These are phyloP conservation scores for Cisticola juncidis DNA, from an alignment of 2,113 vertebrate species.

Conservation along the genomic window DNA sequence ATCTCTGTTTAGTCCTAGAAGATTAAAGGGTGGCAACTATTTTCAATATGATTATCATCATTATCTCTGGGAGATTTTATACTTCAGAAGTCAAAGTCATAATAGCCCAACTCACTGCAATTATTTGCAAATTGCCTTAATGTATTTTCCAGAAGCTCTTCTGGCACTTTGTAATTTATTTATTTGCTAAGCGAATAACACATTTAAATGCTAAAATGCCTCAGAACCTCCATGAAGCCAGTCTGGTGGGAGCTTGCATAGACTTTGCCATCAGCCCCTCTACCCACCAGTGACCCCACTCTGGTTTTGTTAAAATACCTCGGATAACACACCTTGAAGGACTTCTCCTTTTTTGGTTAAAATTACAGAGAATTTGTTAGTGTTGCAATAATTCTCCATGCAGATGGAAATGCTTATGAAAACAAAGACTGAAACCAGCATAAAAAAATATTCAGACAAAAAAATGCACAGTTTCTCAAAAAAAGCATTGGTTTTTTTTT, in stretches of 20 bases:
- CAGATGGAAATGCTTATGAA: not conserved
- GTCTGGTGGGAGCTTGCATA: not conserved
- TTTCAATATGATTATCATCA: slow-evolving; percentile 64
- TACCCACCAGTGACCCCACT: no score
- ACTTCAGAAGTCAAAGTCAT: slow-evolving; percentile 64
- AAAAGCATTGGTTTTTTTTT: accelerated
- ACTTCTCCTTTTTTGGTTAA: not conserved
- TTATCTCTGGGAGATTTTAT: slow-evolving; percentile 59
- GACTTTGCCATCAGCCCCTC: not conserved
- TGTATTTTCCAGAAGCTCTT: slow-evolving; percentile 58
- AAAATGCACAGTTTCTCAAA: not conserved
- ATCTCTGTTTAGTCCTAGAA: slow-evolving; percentile 46
- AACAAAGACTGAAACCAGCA: not conserved
- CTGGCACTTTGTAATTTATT: slow-evolving; percentile 63
- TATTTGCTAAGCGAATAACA: slow-evolving; percentile 42
- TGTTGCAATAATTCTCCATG: not conserved
- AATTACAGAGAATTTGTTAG: not conserved
- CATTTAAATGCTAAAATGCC: not conserved
- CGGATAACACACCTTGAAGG: not conserved
- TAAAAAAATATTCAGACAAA: not conserved
- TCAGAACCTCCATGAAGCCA: not conserved
- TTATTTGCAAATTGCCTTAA: slow-evolving; percentile 72
- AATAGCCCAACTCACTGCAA: slow-evolving; percentile 41
- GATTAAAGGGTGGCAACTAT: slow-evolving; percentile 64
- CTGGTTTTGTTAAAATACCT: not conserved